Evolutionary conservation across 2,113 vertebrate species (phyloP).

Genomic region (Misgurnus anguillicaudatus): DNA sequence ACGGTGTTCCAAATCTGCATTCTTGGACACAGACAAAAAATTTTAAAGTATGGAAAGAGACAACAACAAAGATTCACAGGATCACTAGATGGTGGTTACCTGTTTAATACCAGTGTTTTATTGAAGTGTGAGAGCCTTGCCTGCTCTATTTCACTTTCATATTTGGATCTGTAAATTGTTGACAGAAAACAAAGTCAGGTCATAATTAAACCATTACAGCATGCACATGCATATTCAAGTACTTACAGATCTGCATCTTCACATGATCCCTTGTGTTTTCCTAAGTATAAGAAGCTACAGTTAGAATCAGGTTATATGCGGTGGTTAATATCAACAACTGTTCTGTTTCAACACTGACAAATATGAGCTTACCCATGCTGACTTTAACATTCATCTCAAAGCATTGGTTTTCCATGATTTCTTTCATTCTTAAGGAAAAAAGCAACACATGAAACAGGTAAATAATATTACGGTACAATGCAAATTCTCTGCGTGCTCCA

Average conservation of each 20-base stretch:
- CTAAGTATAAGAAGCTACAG: slow-evolving; percentile 53
- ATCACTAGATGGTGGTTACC: slow-evolving; percentile 58
- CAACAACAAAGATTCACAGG: not conserved
- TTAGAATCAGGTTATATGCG: not conserved
- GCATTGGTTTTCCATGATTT: slow-evolving; percentile 75
- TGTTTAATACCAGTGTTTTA: slow-evolving; percentile 72
- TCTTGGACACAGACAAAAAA: slow-evolving; percentile 58
- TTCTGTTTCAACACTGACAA: not conserved
- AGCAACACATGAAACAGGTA: not conserved
- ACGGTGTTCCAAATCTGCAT: slow-evolving; percentile 77
- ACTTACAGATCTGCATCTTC: slow-evolving; percentile 72
- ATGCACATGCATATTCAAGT: not conserved
- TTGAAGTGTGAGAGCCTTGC: slow-evolving; percentile 68
- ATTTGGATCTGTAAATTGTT: slow-evolving; percentile 64
- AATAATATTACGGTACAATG: not conserved
- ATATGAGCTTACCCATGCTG: slow-evolving; percentile 60
- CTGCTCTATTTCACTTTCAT: slow-evolving; percentile 66
- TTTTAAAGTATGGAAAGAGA: not conserved
- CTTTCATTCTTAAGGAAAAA: slow-evolving; percentile 68
- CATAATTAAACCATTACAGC: not conserved
- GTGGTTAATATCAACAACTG: not conserved
- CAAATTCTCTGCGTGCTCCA: not conserved
- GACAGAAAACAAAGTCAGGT: not conserved
- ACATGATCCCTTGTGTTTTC: slow-evolving; percentile 60
- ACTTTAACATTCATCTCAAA: slow-evolving; percentile 76